Evolutionary conservation across 2,113 vertebrate genomes (phyloP).

Genomic region (Todiramphus chloris): DNA sequence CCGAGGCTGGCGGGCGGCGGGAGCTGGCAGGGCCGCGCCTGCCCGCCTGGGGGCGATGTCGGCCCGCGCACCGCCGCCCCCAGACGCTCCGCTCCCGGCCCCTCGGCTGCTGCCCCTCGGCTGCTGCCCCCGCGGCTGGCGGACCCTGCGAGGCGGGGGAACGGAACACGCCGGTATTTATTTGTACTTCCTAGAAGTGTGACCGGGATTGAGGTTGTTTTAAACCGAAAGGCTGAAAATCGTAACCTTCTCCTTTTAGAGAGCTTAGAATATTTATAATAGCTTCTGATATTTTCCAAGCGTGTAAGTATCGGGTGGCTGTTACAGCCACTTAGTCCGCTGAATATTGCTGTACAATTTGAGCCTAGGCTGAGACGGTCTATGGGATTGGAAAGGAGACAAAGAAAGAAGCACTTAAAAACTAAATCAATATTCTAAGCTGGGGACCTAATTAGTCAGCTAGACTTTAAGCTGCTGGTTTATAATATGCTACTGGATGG

Average conservation of each 20-base stretch:
- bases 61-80: not conserved
- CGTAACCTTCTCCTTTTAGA: not conserved
- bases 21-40: not conserved
- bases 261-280: not conserved
- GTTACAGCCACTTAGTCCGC: not conserved
- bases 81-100: too few relatives aligned
- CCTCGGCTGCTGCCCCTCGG: not conserved
- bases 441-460: not conserved
- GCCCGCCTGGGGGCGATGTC: slow-evolving; percentile 55
- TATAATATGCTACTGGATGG: not conserved
- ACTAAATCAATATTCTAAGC: not conserved
- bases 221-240: not conserved
- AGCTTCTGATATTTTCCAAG: not conserved
- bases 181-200: not conserved
- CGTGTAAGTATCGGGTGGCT: not conserved
- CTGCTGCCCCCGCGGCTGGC: accelerated
- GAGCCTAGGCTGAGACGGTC: not conserved
- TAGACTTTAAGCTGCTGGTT: not conserved
- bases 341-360: not conserved
- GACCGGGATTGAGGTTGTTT: not conserved
- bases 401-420: not conserved
- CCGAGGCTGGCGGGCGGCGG: not conserved
- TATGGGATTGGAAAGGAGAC: not conserved
- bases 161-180: accelerated
- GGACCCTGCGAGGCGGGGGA: accelerated